Percentiles rank a stretch among this genome's conserved stretches.
These are phyloP conservation scores for Lichenostomus cassidix DNA, from an alignment of 2,113 vertebrate genomes.

Conservation along the genomic window DNA sequence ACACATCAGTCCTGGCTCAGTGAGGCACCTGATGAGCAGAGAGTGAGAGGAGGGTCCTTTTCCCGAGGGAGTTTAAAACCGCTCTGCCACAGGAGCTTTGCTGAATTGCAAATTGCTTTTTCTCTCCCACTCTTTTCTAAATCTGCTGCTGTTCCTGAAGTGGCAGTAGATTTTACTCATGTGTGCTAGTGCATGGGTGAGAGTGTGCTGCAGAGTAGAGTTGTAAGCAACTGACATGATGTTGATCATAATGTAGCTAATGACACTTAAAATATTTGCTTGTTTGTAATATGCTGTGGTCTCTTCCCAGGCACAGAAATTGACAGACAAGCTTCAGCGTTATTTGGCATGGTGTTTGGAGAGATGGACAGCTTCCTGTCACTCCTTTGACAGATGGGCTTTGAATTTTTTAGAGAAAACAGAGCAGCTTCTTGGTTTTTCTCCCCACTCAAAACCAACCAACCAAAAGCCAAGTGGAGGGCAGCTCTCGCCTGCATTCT, in stretches of 20 bases:
- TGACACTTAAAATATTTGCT: neutral
- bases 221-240: neutral
- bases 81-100: neutral
- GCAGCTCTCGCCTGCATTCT: accelerated
- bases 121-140: constrained; percentile 20
- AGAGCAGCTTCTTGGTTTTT: neutral
- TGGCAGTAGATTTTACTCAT: neutral
- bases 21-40: neutral
- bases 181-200: neutral
- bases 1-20: neutral
- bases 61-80: neutral
- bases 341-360: neutral
- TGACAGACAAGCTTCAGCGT: neutral
- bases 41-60: neutral
- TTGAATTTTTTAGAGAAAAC: neutral
- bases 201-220: neutral
- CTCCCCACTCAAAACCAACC: neutral
- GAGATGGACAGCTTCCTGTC: neutral
- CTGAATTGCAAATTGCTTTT: neutral
- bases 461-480: neutral
- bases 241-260: neutral
- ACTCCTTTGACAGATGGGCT: neutral
- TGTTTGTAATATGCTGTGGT: neutral
- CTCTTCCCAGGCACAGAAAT: neutral
- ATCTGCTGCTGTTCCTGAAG: neutral